Conservation (phyloP, 2,797 vertebrate genomes). For the Thunnus albacares region DNA sequence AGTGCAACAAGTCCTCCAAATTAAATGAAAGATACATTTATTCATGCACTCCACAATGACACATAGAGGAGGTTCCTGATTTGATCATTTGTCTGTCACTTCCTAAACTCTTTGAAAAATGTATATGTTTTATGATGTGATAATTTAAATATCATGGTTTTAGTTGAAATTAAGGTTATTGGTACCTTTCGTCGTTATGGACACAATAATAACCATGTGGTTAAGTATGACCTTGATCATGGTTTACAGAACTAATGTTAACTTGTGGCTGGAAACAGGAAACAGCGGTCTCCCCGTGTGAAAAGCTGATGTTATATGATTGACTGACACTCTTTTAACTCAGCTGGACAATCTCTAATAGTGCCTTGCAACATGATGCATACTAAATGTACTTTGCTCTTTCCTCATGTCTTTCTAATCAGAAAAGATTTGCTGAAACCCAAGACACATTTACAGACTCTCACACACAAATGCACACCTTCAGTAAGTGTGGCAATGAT, state of each 20-base stretch:
- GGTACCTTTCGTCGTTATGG: too few relatives aligned
- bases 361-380: not conserved
- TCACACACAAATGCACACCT: not conserved
- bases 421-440: constrained; percentile 31
- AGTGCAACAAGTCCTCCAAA: not conserved
- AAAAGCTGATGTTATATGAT: not conserved
- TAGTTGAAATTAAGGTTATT: too few relatives aligned
- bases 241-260: too few relatives aligned
- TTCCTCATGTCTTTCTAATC: constrained; percentile 20
- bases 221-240: too few relatives aligned
- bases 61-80: too few relatives aligned
- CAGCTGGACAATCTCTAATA: not conserved
- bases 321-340: not conserved
- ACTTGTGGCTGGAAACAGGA: not conserved
- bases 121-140: too few relatives aligned
- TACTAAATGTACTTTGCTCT: constrained; percentile 23
- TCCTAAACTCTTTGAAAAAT: too few relatives aligned
- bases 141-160: too few relatives aligned
- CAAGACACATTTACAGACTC: not conserved
- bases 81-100: too few relatives aligned
- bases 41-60: too few relatives aligned
- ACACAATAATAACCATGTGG: too few relatives aligned
- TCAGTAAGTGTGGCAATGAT: not conserved
- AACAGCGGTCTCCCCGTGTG: not conserved
- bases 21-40: not conserved